Conservation (phyloP, 2,797 vertebrate genomes). For the Hypotaenidia philippensis region DNA sequence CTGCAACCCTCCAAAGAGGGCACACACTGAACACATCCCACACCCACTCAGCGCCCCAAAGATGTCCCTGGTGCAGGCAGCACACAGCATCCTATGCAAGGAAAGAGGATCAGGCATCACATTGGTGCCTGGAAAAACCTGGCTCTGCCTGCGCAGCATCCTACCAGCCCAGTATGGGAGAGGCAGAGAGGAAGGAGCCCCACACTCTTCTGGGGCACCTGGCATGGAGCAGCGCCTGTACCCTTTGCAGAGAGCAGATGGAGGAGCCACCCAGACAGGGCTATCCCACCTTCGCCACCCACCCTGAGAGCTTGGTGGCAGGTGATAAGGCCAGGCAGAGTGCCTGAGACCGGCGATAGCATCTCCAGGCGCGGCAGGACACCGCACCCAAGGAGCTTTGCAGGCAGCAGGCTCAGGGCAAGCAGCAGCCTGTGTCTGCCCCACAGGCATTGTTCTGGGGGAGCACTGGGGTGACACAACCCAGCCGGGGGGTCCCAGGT, state of each 20-base stretch:
- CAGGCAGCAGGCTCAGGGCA: neutral
- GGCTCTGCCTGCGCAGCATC: neutral
- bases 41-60: neutral
- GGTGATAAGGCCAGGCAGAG: neutral
- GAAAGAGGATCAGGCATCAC: accelerated
- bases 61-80: accelerated
- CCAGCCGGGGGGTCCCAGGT: accelerated
- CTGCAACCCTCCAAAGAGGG: accelerated
- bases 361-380: neutral
- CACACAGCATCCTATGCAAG: neutral
- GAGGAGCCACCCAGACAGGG: accelerated
- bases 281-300: neutral
- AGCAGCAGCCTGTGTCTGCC: neutral
- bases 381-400: neutral
- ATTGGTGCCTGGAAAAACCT: neutral
- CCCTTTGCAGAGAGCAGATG: neutral
- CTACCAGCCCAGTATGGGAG: accelerated
- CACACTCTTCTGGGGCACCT: neutral
- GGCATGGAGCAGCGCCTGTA: accelerated
- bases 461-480: neutral
- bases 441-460: neutral
- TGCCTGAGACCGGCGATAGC: neutral
- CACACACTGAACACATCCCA: accelerated
- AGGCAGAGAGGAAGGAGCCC: neutral
- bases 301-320: neutral